A percentile compares a stretch with the other conserved stretches of the same genome.
These are phyloP conservation scores for Trichomycterus rosablanca DNA, from an alignment of 2,113 vertebrate species.

Conservation along the genomic window DNA sequence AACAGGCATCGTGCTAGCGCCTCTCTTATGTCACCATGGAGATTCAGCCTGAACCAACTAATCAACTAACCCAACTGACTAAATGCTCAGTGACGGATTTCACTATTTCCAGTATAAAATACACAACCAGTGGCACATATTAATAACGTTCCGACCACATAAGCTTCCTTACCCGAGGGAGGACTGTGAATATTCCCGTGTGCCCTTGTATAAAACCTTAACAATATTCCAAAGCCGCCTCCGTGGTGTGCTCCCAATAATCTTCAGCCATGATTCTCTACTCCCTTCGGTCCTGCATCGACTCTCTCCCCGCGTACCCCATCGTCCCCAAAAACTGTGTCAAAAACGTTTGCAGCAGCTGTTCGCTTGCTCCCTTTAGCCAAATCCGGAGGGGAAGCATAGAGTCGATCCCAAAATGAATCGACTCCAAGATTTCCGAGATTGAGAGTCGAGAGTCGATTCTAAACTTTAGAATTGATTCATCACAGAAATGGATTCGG, in stretches of 20 bases:
- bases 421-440: background rate
- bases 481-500: too few species aligned
- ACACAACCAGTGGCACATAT: background rate
- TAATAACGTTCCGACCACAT: background rate
- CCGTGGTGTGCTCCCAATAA: constrained; percentile 49
- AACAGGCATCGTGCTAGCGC: background rate
- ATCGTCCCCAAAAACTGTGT: constrained; percentile 42
- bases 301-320: constrained; percentile 31
- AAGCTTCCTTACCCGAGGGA: constrained; percentile 27
- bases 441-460: background rate
- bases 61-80: background rate
- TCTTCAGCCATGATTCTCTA: constrained; percentile 55
- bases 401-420: background rate
- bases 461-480: background rate
- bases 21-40: constrained; percentile 14
- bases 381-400: constrained; percentile 47
- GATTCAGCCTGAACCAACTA: background rate
- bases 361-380: constrained; percentile 34
- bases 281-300: constrained; percentile 8
- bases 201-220: constrained; percentile 50
- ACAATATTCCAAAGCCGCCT: constrained; percentile 44
- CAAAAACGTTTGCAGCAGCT: constrained; percentile 42
- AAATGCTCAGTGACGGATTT: background rate
- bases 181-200: constrained; percentile 24
- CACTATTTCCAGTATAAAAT: background rate